Evolutionary conservation across 2,888 invertebrate species (phyloP).

Genomic region (Clostera curtula): DNA sequence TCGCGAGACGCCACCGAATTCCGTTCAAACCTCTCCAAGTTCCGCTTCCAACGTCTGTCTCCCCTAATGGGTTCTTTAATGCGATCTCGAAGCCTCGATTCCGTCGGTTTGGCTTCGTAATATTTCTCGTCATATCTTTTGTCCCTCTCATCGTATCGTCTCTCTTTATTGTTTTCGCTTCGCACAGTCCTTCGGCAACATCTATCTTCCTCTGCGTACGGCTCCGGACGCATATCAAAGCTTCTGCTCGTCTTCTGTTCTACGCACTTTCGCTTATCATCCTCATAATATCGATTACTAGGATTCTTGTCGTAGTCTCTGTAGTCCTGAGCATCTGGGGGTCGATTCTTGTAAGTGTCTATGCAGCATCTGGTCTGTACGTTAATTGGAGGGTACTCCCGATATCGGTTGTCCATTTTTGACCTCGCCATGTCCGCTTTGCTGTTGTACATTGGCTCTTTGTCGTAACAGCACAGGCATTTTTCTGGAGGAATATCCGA

Average conservation of each 20-base stretch:
- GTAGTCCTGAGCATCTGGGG: slow-evolving; percentile 26
- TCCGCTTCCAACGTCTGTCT: slow-evolving; percentile 34
- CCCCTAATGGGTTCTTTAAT: slow-evolving; percentile 21
- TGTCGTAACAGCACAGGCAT: slow-evolving; percentile 31
- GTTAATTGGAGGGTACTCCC: slow-evolving; percentile 31
- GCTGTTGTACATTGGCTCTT: slow-evolving; percentile 32
- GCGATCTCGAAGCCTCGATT: slow-evolving; percentile 24
- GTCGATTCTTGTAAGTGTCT: slow-evolving; percentile 27
- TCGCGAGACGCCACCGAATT: slow-evolving; percentile 50
- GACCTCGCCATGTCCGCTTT: slow-evolving; percentile 38
- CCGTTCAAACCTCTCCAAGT: slow-evolving; percentile 45
- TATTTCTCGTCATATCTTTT: slow-evolving; percentile 36
- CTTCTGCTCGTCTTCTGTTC: slow-evolving; percentile 56
- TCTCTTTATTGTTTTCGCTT: slow-evolving; percentile 38
- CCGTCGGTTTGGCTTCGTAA: slow-evolving; percentile 35
- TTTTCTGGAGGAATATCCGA: slow-evolving; percentile 27
- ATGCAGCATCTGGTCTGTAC: slow-evolving; percentile 35
- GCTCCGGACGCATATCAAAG: slow-evolving; percentile 44
- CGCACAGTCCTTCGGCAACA: slow-evolving; percentile 34
- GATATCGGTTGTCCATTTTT: slow-evolving; percentile 29
- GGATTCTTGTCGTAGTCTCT: slow-evolving; percentile 34
- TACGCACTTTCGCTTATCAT: slow-evolving; percentile 34
- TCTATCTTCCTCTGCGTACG: slow-evolving; percentile 37
- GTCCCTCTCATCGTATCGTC: slow-evolving; percentile 12
- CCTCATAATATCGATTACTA: slow-evolving; percentile 29